Evolutionary conservation across 2,797 vertebrate genomes (phyloP).

Genomic region (Tamandua tetradactyla): DNA sequence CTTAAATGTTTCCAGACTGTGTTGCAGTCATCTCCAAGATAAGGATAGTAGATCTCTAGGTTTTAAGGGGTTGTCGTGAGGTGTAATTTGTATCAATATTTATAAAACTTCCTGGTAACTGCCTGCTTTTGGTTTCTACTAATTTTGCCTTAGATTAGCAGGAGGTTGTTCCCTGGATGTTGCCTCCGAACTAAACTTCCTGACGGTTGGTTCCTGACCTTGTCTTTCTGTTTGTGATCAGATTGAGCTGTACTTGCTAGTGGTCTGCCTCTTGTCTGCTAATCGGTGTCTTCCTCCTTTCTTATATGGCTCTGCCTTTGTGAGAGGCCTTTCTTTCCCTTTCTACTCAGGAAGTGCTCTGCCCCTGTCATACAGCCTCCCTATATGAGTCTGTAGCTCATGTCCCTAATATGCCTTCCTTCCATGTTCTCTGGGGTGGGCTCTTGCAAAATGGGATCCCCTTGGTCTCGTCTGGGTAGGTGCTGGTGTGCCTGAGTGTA

Average conservation of each 20-base stretch:
- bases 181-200: constrained; percentile 9
- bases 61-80: not conserved
- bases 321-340: not conserved
- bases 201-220: not conserved
- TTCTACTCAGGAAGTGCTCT: not conserved
- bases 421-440: not conserved
- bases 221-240: constrained; percentile 7
- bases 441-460: not conserved
- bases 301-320: not conserved
- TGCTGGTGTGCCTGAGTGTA: not conserved
- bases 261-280: not conserved
- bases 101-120: not conserved
- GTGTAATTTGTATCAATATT: not conserved
- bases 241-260: not conserved
- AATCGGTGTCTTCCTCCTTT: not conserved
- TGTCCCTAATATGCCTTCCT: not conserved
- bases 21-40: not conserved
- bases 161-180: not conserved
- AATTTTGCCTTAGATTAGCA: not conserved
- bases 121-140: not conserved
- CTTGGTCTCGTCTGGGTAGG: not conserved
- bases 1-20: not conserved
- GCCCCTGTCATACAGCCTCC: not conserved
- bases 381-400: not conserved
- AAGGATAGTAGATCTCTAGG: not conserved